Percentiles rank a stretch among this genome's conserved stretches.
Conservation (phyloP, 2,113 vertebrate species). For the Platysteira castanea region DNA sequence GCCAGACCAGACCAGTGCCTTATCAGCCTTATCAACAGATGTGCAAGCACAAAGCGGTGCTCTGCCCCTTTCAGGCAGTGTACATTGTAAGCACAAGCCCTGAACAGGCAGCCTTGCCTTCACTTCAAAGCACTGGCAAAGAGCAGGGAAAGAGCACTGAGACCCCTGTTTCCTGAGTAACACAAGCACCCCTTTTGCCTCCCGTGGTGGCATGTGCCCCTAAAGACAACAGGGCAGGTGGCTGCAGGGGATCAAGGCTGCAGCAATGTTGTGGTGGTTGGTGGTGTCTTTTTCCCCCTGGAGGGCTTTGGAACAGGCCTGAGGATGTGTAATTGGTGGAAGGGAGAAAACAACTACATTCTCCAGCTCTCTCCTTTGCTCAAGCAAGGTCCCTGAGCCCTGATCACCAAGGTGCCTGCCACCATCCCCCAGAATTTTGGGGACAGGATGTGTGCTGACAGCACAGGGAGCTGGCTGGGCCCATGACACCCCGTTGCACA, state of each 20-base stretch:
- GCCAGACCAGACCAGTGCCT: neutral
- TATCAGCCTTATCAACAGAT: neutral
- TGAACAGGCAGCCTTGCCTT: accelerated
- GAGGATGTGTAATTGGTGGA: accelerated
- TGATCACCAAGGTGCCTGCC: accelerated
- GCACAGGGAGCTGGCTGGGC: neutral
- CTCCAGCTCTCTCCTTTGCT: neutral
- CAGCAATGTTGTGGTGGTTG: neutral
- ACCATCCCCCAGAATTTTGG: neutral
- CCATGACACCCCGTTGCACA: accelerated
- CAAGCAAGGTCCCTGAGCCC: neutral
- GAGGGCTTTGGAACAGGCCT: neutral
- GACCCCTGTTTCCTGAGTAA: neutral
- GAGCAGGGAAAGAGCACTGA: neutral
- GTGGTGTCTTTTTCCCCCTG: neutral
- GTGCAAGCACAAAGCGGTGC: neutral
- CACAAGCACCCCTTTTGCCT: neutral
- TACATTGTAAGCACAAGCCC: neutral
- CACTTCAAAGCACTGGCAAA: neutral
- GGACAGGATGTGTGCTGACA: neutral
- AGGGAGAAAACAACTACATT: neutral
- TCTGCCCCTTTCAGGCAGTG: neutral
- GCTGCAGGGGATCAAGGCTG: accelerated
- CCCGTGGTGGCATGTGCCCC: neutral
- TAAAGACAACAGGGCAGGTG: neutral